phyloP scores from a whole-genome alignment of 2,113 vertebrate species.

The Trogon surrucura region DNA sequence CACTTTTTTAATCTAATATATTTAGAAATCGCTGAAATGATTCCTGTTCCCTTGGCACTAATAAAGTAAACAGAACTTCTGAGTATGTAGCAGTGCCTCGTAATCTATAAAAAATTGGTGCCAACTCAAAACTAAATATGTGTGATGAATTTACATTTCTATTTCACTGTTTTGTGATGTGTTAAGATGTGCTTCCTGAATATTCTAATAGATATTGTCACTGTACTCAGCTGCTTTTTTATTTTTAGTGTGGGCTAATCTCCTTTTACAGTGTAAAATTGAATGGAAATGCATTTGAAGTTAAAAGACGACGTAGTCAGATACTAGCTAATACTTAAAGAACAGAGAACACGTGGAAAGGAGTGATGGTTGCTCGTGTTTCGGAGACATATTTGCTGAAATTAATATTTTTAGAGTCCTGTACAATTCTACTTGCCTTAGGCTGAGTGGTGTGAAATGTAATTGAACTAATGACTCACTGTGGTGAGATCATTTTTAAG shows the following conservation, averaged over 20 bases:
- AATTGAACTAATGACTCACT: slow-evolving; percentile 55
- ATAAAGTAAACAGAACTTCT: background rate
- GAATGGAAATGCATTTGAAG: background rate
- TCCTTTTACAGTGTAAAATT: background rate
- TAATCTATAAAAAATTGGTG: background rate
- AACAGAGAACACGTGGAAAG: background rate
- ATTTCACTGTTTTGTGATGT: background rate
- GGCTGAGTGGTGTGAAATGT: slow-evolving; percentile 39
- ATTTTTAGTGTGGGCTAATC: background rate
- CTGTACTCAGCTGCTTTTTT: background rate
- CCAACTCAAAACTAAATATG: background rate
- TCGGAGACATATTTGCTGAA: background rate
- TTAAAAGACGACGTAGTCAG: background rate
- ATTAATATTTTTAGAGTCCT: slow-evolving; percentile 21
- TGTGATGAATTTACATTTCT: background rate
- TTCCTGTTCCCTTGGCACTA: background rate
- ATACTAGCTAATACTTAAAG: background rate
- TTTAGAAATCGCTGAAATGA: background rate
- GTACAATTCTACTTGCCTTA: slow-evolving; percentile 30
- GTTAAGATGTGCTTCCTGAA: background rate
- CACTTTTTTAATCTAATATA: background rate
- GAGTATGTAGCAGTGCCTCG: background rate
- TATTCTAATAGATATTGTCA: background rate
- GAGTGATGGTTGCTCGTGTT: background rate
- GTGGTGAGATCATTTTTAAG: slow-evolving; percentile 28